These are phyloP conservation scores for Smutsia gigantea DNA, from an alignment of 2,797 vertebrate genomes.

Conservation along the genomic window DNA sequence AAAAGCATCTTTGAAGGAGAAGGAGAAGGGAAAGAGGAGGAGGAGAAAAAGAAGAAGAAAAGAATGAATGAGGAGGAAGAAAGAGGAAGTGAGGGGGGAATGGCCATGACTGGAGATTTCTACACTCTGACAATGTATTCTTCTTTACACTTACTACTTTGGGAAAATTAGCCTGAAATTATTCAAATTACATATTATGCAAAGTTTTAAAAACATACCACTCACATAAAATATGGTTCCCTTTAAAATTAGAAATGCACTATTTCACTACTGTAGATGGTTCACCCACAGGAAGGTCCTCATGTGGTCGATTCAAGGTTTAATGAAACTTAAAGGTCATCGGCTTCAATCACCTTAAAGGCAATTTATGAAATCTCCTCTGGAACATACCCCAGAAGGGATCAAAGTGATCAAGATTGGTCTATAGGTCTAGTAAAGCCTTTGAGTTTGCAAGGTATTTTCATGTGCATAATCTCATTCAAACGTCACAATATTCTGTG, in stretches of 20 bases:
- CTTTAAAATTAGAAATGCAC: background rate
- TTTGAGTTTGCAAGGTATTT: constrained; percentile 22
- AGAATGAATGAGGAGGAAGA: background rate
- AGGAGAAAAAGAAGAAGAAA: background rate
- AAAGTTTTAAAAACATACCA: background rate
- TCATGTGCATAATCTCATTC: background rate
- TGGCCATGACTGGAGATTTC: background rate
- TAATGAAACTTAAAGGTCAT: background rate
- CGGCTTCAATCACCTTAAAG: background rate
- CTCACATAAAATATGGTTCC: background rate
- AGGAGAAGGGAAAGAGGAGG: background rate
- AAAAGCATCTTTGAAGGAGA: background rate
- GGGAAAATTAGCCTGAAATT: background rate
- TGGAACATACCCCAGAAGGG: background rate
- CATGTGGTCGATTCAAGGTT: background rate
- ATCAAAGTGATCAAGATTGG: background rate
- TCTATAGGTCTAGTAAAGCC: background rate
- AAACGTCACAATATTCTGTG: constrained; percentile 13
- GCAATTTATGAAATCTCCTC: background rate
- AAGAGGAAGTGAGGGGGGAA: background rate
- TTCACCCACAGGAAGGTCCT: background rate
- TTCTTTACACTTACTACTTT: background rate
- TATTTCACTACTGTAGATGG: background rate
- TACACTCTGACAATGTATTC: background rate
- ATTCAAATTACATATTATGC: background rate